Conservation (phyloP, 2,888 invertebrate species). For the Drepana falcataria region DNA sequence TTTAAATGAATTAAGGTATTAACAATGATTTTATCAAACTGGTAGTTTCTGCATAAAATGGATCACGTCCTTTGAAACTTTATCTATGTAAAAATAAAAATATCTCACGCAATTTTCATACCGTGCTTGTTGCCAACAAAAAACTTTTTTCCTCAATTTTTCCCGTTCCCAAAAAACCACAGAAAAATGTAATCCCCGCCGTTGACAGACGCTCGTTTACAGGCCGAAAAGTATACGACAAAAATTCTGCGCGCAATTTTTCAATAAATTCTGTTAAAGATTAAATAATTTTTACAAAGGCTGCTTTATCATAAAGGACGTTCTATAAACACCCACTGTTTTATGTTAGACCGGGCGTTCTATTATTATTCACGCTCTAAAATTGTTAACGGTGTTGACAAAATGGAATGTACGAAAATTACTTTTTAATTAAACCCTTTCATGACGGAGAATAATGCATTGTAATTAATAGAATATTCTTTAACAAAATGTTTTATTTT, state of each 20-base stretch:
- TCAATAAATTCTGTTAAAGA: conserved; percentile 36
- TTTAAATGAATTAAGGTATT: no score
- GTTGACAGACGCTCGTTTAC: conserved; percentile 39
- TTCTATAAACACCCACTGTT: conserved; percentile 7
- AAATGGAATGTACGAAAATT: not conserved
- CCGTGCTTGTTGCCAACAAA: not conserved
- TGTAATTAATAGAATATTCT: not conserved
- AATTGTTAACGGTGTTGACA: not conserved
- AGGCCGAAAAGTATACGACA: conserved; percentile 20
- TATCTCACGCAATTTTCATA: no score
- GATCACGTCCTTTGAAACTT: no score
- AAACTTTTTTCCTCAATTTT: conserved; percentile 12
- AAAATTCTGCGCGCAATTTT: conserved; percentile 40
- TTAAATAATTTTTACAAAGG: conserved; percentile 30
- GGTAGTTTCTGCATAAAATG: no score
- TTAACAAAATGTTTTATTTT: not conserved
- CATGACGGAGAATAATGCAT: not conserved
- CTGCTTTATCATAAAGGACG: conserved; percentile 17
- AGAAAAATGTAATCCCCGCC: conserved; percentile 38
- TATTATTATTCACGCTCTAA: not conserved
- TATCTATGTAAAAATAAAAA: no score
- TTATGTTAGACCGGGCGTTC: not conserved
- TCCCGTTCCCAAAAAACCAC: conserved; percentile 18
- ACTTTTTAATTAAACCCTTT: not conserved
- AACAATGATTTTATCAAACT: no score